Conservation (phyloP, 2,888 invertebrate genomes). For the Drosophila seclusa region DNA sequence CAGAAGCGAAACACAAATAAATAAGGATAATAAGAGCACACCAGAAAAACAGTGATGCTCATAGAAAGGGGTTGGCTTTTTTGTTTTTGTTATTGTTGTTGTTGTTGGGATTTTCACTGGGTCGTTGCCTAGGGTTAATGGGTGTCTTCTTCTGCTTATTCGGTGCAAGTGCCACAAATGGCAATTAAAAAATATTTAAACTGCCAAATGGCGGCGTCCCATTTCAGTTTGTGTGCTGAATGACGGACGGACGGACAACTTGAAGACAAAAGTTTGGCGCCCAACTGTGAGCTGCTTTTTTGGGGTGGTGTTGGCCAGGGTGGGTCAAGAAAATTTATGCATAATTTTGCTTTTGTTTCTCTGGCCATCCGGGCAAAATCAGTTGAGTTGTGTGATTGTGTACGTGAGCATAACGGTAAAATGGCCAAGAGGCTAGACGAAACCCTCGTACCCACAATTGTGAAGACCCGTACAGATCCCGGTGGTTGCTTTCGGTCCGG, state of each 20-base stretch:
- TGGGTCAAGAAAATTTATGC: constrained; percentile 64
- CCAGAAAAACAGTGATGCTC: constrained; percentile 13
- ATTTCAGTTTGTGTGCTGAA: constrained; percentile 19
- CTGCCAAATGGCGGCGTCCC: constrained; percentile 60
- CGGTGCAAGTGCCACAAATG: constrained; percentile 57
- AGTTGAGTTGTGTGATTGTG: constrained; percentile 81
- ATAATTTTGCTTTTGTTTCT: constrained; percentile 61
- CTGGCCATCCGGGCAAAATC: constrained; percentile 42
- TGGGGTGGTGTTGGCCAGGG: constrained; percentile 6
- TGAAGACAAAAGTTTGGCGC: constrained; percentile 27
- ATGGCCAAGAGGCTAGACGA: constrained; percentile 56
- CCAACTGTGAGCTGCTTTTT: constrained; percentile 23
- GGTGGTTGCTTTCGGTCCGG: constrained; percentile 48
- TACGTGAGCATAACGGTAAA: constrained; percentile 82
- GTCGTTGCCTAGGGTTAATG: constrained; percentile 30
- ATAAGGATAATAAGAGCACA: constrained; percentile 75
- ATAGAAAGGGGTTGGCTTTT: constrained; percentile 16
- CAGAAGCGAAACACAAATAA: constrained; percentile 77
- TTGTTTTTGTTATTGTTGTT: background rate
- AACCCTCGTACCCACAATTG: constrained; percentile 18
- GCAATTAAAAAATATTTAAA: constrained; percentile 84
- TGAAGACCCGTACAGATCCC: constrained; percentile 2
- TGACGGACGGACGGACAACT: constrained; percentile 26
- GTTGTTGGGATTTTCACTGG: constrained; percentile 13
- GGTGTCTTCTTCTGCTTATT: constrained; percentile 12